A percentile compares a stretch with the other conserved stretches of the same genome.
These are phyloP conservation scores for Cyclura pinguis DNA, from an alignment of 2,797 vertebrate species.

Conservation along the genomic window DNA sequence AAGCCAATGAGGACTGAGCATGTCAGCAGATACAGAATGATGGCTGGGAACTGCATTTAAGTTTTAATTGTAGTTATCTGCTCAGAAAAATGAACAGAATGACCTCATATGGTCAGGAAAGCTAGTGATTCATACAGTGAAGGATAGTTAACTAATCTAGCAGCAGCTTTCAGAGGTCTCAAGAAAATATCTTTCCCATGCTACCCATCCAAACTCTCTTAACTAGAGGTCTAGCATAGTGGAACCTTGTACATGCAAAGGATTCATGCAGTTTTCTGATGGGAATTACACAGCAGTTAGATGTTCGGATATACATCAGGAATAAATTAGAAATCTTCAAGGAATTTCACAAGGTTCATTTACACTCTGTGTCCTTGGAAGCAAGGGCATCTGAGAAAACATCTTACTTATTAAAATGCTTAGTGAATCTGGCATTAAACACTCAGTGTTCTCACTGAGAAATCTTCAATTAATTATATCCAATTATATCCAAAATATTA, in stretches of 20 bases:
- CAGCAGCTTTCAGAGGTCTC: neutral
- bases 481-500: no score
- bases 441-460: constrained; percentile 3
- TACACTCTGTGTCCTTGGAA: constrained; percentile 24
- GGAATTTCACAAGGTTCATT: neutral
- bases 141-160: neutral
- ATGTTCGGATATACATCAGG: neutral
- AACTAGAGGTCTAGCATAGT: neutral
- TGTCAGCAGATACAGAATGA: neutral
- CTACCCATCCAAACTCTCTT: neutral
- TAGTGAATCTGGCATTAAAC: neutral
- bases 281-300: neutral
- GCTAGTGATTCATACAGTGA: neutral
- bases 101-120: neutral
- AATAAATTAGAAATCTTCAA: neutral
- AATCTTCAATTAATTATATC: neutral
- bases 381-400: constrained; percentile 2
- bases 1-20: no score
- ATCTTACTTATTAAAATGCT: neutral
- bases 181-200: neutral
- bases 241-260: neutral
- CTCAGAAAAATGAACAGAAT: neutral
- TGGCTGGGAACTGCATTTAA: neutral
- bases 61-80: neutral
- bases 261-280: no score